Conservation (phyloP, 2,888 invertebrate genomes). For the Dascillus cervinus region DNA sequence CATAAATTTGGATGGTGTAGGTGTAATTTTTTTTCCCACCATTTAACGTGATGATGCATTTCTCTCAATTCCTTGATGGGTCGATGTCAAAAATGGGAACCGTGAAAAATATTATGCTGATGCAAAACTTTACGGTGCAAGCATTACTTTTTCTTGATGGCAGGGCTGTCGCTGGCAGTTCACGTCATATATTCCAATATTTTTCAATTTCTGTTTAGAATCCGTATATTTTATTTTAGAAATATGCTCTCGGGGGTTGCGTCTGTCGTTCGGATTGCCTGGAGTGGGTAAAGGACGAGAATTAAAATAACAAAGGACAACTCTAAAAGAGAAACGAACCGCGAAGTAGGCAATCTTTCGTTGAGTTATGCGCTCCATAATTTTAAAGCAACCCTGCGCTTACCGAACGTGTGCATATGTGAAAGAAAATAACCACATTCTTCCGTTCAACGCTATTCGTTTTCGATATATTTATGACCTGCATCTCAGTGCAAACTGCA, state of each 20-base stretch:
- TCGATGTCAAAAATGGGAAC: too few species aligned
- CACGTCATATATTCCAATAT: slow-evolving; percentile 13
- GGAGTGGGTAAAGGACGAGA: slow-evolving; percentile 18
- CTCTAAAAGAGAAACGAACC: slow-evolving; percentile 29
- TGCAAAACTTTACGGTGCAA: too few species aligned
- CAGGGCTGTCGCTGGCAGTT: slow-evolving; percentile 4
- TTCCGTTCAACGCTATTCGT: slow-evolving; percentile 26
- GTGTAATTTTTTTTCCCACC: too few species aligned
- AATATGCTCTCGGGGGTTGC: slow-evolving; percentile 11
- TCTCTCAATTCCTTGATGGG: too few species aligned
- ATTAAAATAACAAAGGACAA: slow-evolving; percentile 27
- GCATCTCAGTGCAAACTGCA: slow-evolving; percentile 26
- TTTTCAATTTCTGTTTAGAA: slow-evolving; percentile 14
- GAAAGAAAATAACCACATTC: slow-evolving; percentile 32
- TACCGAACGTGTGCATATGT: slow-evolving; percentile 26
- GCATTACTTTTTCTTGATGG: too few species aligned
- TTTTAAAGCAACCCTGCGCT: slow-evolving; percentile 20
- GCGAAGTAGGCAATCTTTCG: slow-evolving; percentile 32
- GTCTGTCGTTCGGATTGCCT: slow-evolving; percentile 2
- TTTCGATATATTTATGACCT: slow-evolving; percentile 32
- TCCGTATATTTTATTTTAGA: slow-evolving; percentile 15
- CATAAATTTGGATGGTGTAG: slow-evolving; percentile 2
- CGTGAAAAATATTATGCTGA: too few species aligned
- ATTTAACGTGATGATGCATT: too few species aligned
- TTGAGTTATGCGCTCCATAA: slow-evolving; percentile 26